These are phyloP conservation scores for Platygyra sinensis DNA, from an alignment of 64 coral and sea anemone genomes.

Conservation along the genomic window DNA sequence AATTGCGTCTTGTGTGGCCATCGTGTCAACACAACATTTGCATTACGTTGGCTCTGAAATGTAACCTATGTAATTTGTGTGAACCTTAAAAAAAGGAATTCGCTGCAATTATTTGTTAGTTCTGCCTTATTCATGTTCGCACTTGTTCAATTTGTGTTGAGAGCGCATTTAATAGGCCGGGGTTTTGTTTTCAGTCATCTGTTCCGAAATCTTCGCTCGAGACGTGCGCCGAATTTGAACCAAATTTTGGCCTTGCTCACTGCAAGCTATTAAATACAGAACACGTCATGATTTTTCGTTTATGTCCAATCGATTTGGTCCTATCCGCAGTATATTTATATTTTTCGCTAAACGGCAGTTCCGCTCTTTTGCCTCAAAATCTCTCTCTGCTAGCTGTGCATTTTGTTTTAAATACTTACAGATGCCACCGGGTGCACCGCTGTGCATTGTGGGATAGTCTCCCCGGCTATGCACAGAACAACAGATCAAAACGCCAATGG, in stretches of 20 bases:
- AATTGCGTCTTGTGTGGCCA: background rate
- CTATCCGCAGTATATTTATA: background rate
- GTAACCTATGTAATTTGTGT: background rate
- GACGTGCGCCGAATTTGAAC: too few species aligned
- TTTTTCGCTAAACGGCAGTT: background rate
- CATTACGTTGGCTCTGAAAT: too few species aligned
- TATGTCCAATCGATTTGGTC: background rate
- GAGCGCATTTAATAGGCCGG: too few species aligned
- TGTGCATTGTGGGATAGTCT: constrained; percentile 41
- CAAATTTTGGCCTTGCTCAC: too few species aligned
- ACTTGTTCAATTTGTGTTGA: too few species aligned
- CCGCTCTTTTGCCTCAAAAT: background rate
- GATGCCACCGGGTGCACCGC: constrained; percentile 6
- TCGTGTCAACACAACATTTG: background rate
- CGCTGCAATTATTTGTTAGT: too few species aligned
- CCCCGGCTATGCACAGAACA: constrained; percentile 17
- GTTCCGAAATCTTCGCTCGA: too few species aligned
- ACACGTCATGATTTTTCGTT: too few species aligned
- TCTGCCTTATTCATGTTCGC: too few species aligned
- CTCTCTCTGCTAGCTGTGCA: background rate
- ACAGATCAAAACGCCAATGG: constrained; percentile 27
- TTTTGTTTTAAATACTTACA: constrained; percentile 5
- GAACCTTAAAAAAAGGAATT: background rate
- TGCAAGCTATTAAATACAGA: too few species aligned
- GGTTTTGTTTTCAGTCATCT: too few species aligned